Evolutionary conservation across 2,797 vertebrate species (phyloP).

Genomic region (Cirrhinus mrigala): DNA sequence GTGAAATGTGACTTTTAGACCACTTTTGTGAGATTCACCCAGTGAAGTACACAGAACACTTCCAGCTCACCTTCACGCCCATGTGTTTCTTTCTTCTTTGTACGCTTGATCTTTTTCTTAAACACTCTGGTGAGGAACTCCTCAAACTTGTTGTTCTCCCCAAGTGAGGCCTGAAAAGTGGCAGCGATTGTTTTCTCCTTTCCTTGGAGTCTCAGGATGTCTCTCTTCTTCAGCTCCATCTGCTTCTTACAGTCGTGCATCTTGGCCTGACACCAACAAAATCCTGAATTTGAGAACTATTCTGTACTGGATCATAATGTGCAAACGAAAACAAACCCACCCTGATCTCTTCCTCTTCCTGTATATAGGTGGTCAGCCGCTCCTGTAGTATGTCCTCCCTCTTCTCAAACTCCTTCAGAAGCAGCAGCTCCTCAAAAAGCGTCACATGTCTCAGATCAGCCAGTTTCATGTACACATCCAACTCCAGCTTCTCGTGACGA

Average conservation of each 20-base stretch:
- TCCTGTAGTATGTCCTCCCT: conserved; percentile 84
- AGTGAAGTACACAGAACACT: neutral
- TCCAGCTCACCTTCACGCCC: conserved; percentile 61
- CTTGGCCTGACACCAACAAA: conserved; percentile 74
- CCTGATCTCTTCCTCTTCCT: conserved; percentile 77
- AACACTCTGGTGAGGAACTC: conserved; percentile 87
- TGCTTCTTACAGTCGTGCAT: conserved; percentile 78
- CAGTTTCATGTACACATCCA: conserved; percentile 86
- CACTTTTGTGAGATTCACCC: neutral
- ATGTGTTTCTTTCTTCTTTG: conserved; percentile 75
- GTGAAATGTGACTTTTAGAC: neutral
- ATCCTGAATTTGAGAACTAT: neutral
- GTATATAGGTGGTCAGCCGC: conserved; percentile 70
- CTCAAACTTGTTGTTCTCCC: conserved; percentile 86
- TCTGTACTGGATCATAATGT: neutral
- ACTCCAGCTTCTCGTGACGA: conserved; percentile 81
- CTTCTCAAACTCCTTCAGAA: conserved; percentile 86
- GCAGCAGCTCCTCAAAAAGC: conserved; percentile 86
- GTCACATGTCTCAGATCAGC: conserved; percentile 85
- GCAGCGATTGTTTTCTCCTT: conserved; percentile 77
- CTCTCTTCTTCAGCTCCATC: conserved; percentile 81
- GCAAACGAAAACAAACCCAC: conserved; percentile 67
- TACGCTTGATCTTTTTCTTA: conserved; percentile 83
- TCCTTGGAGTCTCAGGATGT: conserved; percentile 83
- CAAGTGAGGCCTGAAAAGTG: conserved; percentile 82